Conservation (phyloP, 2,797 vertebrate genomes). For the Parauchenoglanis punctatus region DNA sequence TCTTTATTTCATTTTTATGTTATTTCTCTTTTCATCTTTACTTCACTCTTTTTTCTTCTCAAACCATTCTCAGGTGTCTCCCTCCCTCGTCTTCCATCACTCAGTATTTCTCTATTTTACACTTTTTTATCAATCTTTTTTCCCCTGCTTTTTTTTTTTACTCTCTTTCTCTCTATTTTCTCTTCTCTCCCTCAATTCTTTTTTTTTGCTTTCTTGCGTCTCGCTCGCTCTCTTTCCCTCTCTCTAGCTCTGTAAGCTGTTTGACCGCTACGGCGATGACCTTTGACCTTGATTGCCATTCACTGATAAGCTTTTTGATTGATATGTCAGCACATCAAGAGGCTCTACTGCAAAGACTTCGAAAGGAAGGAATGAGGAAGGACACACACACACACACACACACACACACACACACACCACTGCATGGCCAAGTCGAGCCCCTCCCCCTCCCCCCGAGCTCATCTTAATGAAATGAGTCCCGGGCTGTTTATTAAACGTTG, state of each 20-base stretch:
- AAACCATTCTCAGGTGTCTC: background rate
- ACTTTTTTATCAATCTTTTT: background rate
- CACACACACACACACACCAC: slow-evolving; percentile 6
- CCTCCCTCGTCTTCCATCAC: background rate
- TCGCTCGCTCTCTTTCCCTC: background rate
- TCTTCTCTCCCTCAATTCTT: background rate
- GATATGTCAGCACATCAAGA: slow-evolving; percentile 29
- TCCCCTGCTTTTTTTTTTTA: background rate
- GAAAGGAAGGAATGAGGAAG: slow-evolving; percentile 13
- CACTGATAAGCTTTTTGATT: slow-evolving; percentile 37
- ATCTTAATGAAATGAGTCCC: slow-evolving; percentile 86
- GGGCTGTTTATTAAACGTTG: slow-evolving; percentile 91
- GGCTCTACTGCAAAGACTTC: background rate
- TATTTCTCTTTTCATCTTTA: background rate
- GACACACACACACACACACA: background rate
- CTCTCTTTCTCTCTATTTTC: background rate
- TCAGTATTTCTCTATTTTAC: background rate
- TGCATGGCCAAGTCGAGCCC: background rate
- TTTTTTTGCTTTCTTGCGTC: background rate
- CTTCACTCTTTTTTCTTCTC: background rate
- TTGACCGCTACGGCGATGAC: background rate
- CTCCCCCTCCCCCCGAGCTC: slow-evolving; percentile 6
- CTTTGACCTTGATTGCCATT: slow-evolving; percentile 30
- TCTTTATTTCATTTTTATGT: background rate
- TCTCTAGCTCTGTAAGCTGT: background rate